These are phyloP conservation scores for Coelopa pilipes DNA, from an alignment of 2,888 invertebrate species.

Conservation along the genomic window DNA sequence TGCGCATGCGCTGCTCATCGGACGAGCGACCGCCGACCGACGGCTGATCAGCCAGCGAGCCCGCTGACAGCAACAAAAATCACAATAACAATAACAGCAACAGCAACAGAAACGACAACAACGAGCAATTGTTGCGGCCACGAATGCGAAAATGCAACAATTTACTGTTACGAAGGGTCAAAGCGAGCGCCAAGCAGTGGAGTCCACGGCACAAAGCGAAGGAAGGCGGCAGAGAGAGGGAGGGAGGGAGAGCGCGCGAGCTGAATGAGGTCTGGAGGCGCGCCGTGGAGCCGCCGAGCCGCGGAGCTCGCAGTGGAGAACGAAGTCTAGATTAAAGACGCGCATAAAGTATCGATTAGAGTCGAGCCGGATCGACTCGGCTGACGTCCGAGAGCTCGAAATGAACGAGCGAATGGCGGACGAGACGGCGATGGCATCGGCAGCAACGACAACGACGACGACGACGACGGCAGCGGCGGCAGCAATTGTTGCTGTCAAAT, in stretches of 20 bases:
- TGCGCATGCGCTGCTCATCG: slow-evolving; percentile 6
- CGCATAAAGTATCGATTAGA: too few relatives aligned
- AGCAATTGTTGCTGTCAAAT: slow-evolving; percentile 10
- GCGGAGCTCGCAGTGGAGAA: too few relatives aligned
- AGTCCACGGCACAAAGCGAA: neutral
- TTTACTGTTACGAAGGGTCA: slow-evolving; percentile 23
- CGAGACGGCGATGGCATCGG: neutral
- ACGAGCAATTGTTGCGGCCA: slow-evolving; percentile 13
- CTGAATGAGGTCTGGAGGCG: too few relatives aligned
- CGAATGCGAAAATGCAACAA: slow-evolving; percentile 16
- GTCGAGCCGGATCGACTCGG: neutral
- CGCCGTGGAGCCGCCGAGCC: too few relatives aligned
- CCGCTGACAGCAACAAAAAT: neutral
- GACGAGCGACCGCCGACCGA: neutral
- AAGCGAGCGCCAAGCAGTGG: neutral
- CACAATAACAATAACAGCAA: neutral
- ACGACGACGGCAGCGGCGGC: neutral
- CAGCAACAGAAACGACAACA: neutral
- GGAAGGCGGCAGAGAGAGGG: too few relatives aligned
- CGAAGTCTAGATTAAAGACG: too few relatives aligned
- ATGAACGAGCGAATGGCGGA: neutral
- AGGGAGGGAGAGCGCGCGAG: too few relatives aligned
- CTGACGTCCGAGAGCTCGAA: neutral
- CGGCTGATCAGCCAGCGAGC: neutral
- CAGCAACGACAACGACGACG: neutral